Evolutionary conservation across 2,888 invertebrate genomes (phyloP).

Genomic region (Thecocarcelia acutangulata): DNA sequence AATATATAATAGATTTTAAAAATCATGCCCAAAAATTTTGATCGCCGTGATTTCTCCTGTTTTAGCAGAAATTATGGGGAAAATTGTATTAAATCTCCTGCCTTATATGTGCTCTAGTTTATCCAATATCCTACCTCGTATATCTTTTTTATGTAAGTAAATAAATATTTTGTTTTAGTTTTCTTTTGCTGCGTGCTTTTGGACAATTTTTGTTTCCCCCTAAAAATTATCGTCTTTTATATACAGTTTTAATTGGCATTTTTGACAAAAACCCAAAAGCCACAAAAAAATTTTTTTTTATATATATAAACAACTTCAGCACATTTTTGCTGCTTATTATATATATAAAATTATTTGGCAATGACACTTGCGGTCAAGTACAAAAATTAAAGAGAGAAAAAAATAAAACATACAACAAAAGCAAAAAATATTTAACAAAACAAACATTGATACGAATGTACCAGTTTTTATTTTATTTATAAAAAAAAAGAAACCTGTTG

Average conservation of each 20-base stretch:
- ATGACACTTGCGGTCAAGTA: constrained; percentile 78
- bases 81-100: too few relatives aligned
- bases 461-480: constrained; percentile 34
- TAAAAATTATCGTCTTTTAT: constrained; percentile 79
- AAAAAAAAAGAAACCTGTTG: constrained; percentile 53
- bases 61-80: too few relatives aligned
- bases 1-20: too few relatives aligned
- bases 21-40: too few relatives aligned
- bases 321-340: constrained; percentile 74
- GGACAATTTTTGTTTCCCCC: constrained; percentile 46
- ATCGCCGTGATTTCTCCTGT: too few relatives aligned
- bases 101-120: too few relatives aligned
- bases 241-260: constrained; percentile 81
- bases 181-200: constrained; percentile 8
- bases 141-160: constrained; percentile 31
- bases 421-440: constrained; percentile 27
- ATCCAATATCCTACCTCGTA: constrained; percentile 1
- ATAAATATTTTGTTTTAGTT: constrained; percentile 1
- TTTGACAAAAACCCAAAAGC: constrained; percentile 67
- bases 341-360: constrained; percentile 71
- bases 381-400: constrained; percentile 70
- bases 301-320: constrained; percentile 1
- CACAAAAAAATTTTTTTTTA: constrained; percentile 2
- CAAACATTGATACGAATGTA: constrained; percentile 42
- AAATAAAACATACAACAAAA: constrained; percentile 10